These are phyloP conservation scores for Erythrocercus mccallii DNA, from an alignment of 2,113 vertebrate species.

Conservation along the genomic window DNA sequence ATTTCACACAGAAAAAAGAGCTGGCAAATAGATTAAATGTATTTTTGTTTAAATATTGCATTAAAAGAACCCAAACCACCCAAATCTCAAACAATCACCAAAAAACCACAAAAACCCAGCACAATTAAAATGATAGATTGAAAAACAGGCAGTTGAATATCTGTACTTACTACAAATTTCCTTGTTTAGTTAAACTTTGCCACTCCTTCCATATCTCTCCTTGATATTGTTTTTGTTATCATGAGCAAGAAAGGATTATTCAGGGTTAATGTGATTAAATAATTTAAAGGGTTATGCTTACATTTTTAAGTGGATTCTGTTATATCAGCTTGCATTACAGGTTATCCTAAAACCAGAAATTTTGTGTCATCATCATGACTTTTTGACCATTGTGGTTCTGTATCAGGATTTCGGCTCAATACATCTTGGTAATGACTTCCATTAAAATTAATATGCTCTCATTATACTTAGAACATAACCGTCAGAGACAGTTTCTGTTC, in stretches of 20 bases:
- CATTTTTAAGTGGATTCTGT: background rate
- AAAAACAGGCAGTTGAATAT: background rate
- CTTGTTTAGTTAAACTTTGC: background rate
- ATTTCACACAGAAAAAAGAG: background rate
- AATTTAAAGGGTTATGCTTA: background rate
- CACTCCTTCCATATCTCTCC: background rate
- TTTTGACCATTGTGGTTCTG: background rate
- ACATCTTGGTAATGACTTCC: conserved; percentile 1
- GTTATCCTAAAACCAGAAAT: background rate
- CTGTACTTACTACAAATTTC: background rate
- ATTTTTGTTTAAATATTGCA: background rate
- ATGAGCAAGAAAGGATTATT: background rate
- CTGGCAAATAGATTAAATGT: background rate
- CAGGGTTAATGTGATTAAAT: background rate
- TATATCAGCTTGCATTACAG: background rate
- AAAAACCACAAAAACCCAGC: too few species aligned
- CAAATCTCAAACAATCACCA: too few species aligned
- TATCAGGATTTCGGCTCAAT: conserved; percentile 2
- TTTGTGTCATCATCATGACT: background rate
- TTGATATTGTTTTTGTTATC: background rate
- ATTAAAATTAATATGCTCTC: conserved; percentile 11
- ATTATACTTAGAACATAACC: conserved; percentile 10
- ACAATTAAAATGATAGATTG: background rate
- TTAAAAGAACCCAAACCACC: background rate
- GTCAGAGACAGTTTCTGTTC: background rate